phyloP scores from a whole-genome alignment of 2,797 vertebrate genomes.

The Pteronotus mesoamericanus region DNA sequence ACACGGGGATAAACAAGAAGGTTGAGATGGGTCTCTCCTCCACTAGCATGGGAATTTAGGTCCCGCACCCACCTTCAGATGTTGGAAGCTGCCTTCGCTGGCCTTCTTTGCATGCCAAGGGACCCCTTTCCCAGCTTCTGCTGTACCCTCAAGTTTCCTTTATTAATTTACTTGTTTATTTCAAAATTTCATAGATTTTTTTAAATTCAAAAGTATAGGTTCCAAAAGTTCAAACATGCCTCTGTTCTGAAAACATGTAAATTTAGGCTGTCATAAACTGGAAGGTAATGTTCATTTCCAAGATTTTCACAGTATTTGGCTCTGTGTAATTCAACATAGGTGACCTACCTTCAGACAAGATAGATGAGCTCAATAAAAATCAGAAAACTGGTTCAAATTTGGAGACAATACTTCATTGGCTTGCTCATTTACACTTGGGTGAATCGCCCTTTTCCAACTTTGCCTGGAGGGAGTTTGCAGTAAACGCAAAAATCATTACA shows the following conservation, averaged over 20 bases:
- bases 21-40: not conserved
- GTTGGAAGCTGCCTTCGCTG: not conserved
- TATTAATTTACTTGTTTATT: conserved; percentile 21
- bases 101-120: not conserved
- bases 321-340: not conserved
- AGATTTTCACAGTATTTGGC: not conserved
- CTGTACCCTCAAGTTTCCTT: not conserved
- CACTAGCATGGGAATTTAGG: not conserved
- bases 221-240: not conserved
- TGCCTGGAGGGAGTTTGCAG: conserved; percentile 23
- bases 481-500: conserved; percentile 14
- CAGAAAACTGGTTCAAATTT: not conserved
- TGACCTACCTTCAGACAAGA: not conserved
- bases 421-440: conserved; percentile 33
- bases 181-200: not conserved
- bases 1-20: not conserved
- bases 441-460: conserved; percentile 43
- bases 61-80: not conserved
- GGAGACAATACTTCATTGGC: not conserved
- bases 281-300: not conserved
- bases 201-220: not conserved
- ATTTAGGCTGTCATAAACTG: not conserved
- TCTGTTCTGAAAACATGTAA: not conserved
- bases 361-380: conserved; percentile 37
- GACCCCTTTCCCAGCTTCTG: not conserved